Evolutionary conservation across 2,888 invertebrate species (phyloP), one percentile per base, ranked within the genome.

Genomic region (Cyclophora albipunctata): DNA sequence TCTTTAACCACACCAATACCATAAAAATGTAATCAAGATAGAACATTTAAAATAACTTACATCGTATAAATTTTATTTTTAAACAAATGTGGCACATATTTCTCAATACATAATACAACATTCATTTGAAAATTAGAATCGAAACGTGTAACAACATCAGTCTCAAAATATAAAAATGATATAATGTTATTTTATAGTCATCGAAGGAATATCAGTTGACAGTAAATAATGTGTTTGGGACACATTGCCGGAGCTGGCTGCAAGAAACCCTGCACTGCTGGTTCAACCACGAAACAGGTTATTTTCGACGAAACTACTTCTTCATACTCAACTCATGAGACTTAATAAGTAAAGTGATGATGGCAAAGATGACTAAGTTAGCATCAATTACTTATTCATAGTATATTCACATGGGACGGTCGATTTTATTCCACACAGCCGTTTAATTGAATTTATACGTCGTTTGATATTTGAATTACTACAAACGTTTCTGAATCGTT

Each of bases 1-100:
- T 80, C 73, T 75, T 80, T 77, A 73, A 77, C 72, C 73, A 80
- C 76, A 77, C 66, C 71, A 68, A 75, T 71, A 70, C 63, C 65
- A 65, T 64, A 66, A 62, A 66, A 60, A 64, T 59, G 47, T 5
- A 3, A 42, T 42, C n/a, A 42, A 37, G 43, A 51, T 47, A 49
- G 48, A 46, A 48, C 42, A 48, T 47, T 40, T 7, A 46, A 20
- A 34, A 4, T 34, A 40, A 44, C 43, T 48, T 46, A 6, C 6
- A 33, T 34, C 33, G 34, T 43, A 44, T 45, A 45, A 43, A 7
- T 34, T 47, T 43, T 47, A 35, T 20, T 35, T 42, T 42, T 5
- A 45, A 45, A 40, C 33, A 45, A 34, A 43, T 34, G 20, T 43
- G 33, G 42, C 42, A 4, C 42, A 42, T 7, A 20, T 43, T 43